phyloP scores from a whole-genome alignment of 2,797 vertebrate genomes.

The Allobates femoralis region DNA sequence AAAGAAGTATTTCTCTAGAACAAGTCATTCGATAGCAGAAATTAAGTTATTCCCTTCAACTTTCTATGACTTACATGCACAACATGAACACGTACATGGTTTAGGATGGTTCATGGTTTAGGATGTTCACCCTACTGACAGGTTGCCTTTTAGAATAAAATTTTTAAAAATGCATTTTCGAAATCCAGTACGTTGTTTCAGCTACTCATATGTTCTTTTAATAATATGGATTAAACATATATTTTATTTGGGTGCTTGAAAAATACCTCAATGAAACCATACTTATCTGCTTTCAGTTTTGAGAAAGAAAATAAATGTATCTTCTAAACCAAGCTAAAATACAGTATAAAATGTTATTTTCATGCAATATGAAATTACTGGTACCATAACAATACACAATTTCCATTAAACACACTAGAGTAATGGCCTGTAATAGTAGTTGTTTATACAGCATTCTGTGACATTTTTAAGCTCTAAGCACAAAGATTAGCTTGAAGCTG shows the following conservation, averaged over 20 bases:
- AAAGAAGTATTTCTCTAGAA: too few relatives aligned
- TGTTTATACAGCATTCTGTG: not conserved
- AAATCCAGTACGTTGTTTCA: too few relatives aligned
- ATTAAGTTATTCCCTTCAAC: too few relatives aligned
- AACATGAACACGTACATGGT: too few relatives aligned
- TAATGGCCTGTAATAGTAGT: not conserved
- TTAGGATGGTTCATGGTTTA: too few relatives aligned
- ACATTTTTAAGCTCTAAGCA: not conserved
- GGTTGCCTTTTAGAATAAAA: too few relatives aligned
- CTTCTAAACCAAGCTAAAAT: conserved; percentile 22
- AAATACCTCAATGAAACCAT: conserved; percentile 30
- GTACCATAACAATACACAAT: conserved; percentile 4
- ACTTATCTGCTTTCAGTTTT: conserved; percentile 29
- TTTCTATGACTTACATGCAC: too few relatives aligned
- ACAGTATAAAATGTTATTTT: conserved; percentile 32
- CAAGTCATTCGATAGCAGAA: too few relatives aligned
- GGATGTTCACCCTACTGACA: too few relatives aligned
- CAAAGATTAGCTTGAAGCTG: not conserved
- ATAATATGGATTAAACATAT: too few relatives aligned
- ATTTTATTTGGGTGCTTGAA: not conserved
- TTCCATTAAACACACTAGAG: not conserved
- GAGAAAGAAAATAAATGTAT: conserved; percentile 15
- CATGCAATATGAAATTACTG: conserved; percentile 28
- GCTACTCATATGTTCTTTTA: too few relatives aligned
- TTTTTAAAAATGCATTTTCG: too few relatives aligned